phyloP scores from a whole-genome alignment of 2,888 invertebrate genomes.

The Chrysolina americana region DNA sequence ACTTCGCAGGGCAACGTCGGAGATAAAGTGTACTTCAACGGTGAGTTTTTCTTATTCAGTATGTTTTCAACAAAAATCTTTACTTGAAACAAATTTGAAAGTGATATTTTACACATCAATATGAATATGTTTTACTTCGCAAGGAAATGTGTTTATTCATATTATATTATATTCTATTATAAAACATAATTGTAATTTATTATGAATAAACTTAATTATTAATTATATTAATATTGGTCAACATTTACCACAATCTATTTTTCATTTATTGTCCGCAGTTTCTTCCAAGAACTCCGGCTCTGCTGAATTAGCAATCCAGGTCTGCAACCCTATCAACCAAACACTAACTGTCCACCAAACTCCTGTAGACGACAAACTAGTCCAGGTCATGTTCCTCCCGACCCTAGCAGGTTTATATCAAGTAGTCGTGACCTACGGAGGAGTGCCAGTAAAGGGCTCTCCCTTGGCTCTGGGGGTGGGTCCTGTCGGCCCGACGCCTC shows the following conservation, averaged over 20 bases:
- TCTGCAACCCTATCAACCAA: slow-evolving; percentile 89
- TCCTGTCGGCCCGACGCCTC: slow-evolving; percentile 74
- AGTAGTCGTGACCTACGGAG: slow-evolving; percentile 80
- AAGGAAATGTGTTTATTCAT: no score
- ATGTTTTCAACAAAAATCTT: no score
- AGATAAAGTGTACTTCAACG: slow-evolving; percentile 85
- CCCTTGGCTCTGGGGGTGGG: slow-evolving; percentile 76
- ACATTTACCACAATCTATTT: background rate
- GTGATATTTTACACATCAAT: no score
- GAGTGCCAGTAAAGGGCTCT: slow-evolving; percentile 73
- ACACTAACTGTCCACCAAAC: slow-evolving; percentile 85
- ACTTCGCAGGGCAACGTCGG: slow-evolving; percentile 85
- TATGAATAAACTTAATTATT: no score
- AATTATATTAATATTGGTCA: no score
- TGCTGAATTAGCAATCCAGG: slow-evolving; percentile 89
- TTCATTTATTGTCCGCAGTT: slow-evolving; percentile 71
- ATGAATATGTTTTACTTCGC: no score
- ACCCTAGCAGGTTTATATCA: slow-evolving; percentile 84
- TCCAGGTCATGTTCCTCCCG: slow-evolving; percentile 88
- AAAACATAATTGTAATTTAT: no score
- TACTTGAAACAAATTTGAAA: no score
- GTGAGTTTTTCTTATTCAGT: slow-evolving; percentile 69
- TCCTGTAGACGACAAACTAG: slow-evolving; percentile 78
- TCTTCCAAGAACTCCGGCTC: slow-evolving; percentile 86
- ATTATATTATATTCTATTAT: no score